phyloP scores from a whole-genome alignment of 2,113 vertebrate genomes.

The Silurus glanis region DNA sequence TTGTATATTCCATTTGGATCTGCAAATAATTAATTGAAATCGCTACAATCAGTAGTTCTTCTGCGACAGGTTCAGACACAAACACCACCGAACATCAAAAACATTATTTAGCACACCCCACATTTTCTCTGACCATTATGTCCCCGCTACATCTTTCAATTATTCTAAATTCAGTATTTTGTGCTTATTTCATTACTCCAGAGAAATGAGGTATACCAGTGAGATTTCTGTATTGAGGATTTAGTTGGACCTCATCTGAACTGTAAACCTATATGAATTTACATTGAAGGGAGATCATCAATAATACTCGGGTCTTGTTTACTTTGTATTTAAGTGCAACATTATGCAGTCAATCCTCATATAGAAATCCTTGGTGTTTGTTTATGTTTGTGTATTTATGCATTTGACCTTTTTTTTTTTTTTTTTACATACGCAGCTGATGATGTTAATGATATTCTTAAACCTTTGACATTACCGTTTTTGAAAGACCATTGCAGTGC shows the following conservation, averaged over 20 bases:
- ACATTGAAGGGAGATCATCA: not conserved
- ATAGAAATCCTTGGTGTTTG: not conserved
- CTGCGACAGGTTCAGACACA: not conserved
- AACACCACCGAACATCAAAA: not conserved
- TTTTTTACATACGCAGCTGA: not conserved
- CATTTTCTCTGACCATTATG: not conserved
- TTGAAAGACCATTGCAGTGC: not conserved
- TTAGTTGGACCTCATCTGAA: not conserved
- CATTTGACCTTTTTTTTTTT: not conserved
- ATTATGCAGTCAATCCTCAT: not conserved
- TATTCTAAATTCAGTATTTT: not conserved
- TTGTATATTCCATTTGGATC: not conserved
- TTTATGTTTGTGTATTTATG: not conserved
- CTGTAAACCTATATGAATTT: not conserved
- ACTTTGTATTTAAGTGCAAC: not conserved
- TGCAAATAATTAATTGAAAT: not conserved
- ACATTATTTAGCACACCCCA: not conserved
- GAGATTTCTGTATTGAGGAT: not conserved
- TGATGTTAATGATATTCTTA: not conserved
- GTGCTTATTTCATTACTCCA: not conserved
- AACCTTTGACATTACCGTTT: not conserved
- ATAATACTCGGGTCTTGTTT: not conserved
- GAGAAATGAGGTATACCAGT: not conserved
- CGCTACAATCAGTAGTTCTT: not conserved
- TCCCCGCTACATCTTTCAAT: not conserved